Evolutionary conservation across 1,140 invertebrate species (phyloP), one percentile per base, ranked within the genome.

Genomic region (Papilio polyxenes): DNA sequence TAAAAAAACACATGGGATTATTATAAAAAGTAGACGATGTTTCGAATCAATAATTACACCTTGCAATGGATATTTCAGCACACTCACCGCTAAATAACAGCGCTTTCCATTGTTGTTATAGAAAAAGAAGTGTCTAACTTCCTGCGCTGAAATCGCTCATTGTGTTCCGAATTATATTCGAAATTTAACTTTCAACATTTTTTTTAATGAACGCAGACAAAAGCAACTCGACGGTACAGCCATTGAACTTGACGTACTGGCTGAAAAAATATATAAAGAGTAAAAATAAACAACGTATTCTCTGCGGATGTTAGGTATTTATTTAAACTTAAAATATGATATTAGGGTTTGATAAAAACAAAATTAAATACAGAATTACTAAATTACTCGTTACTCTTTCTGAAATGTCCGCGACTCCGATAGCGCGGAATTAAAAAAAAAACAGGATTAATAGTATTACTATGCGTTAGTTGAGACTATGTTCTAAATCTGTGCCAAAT

Each of bases 121-220:
- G 31, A 69, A 69, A 69, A 69, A 31, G 31, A 69, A 69, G 65
- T 69, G 31, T 37, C 23, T 7, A 15, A 69, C 23, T 37, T 69
- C 65, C 65, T 11, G 65, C 65, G 65, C 65, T 69, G 65, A 37
- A 69, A 69, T 40, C 23, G 65, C 65, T 69, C 65, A 69, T 69
- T 69, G 65, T 69, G 65, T 69, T 69, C 15, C 23, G 31, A 69
- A 69, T 69, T 31, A 31, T 13, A 69, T 69, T 15, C 65, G 31
- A 69, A 69, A 69, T 9, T 37, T 13, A 69, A 69, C 40, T 44
- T 44, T 44, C 40, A 44, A 44, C 40, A 44, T 44, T 44, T 44
- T 44, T 44, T 44, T 44, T 37, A 69, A 65, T 65, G 15, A 23
- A 59, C 17, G n/a, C 56, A 20, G 65, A 37, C 65, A 69, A 69